Percentiles rank a stretch among this genome's conserved stretches.
Conservation (phyloP, 2,113 vertebrate species). For the Peromyscus polionotus region DNA sequence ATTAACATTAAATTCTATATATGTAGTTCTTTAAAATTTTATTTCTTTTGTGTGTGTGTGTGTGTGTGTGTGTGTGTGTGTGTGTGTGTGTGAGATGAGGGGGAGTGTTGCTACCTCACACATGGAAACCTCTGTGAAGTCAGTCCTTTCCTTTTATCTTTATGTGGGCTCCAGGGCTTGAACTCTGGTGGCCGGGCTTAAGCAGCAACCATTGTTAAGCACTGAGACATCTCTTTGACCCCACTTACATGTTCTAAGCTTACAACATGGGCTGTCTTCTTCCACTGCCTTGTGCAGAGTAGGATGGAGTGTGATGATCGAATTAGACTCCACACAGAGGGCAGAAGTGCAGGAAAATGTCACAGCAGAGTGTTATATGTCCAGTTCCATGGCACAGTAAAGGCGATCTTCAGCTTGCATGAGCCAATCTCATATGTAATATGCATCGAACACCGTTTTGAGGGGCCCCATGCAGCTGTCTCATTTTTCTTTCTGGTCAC, state of each 20-base stretch:
- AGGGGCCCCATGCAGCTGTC: neutral
- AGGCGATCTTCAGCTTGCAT: neutral
- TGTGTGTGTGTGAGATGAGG: neutral
- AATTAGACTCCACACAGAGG: neutral
- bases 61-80: neutral
- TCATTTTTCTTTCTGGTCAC: neutral
- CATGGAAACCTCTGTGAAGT: neutral
- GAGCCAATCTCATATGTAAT: neutral
- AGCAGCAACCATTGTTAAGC: neutral
- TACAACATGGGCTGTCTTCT: neutral
- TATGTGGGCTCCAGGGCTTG: neutral
- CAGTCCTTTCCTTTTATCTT: neutral
- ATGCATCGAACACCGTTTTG: too few species aligned
- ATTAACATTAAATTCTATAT: slow-evolving; percentile 14
- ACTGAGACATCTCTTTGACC: neutral
- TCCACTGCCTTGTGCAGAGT: neutral
- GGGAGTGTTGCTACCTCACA: neutral
- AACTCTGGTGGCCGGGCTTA: neutral
- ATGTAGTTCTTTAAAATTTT: neutral
- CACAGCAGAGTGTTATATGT: neutral
- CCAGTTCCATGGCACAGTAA: neutral
- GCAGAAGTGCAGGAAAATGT: neutral
- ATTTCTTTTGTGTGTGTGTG: neutral
- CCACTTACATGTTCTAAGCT: neutral
- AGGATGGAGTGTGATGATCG: neutral